Conservation (phyloP, 1,140 invertebrate species). For the Drosophila nasuta region DNA sequence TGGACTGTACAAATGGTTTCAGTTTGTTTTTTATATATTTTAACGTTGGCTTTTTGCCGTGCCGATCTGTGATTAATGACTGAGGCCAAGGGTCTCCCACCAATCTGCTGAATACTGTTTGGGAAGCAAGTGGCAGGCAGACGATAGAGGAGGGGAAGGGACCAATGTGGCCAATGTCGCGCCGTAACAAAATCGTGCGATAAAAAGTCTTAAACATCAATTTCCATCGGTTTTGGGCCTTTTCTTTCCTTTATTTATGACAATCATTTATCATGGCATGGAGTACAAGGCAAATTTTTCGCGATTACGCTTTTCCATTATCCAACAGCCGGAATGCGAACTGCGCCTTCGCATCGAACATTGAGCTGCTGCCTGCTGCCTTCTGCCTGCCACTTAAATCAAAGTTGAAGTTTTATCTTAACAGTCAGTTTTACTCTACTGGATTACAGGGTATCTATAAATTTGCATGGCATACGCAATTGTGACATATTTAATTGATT, state of each 20-base stretch:
- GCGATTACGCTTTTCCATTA: conserved; percentile 82
- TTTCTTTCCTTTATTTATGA: conserved; percentile 79
- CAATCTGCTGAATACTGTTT: conserved; percentile 16
- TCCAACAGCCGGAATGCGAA: conserved; percentile 18
- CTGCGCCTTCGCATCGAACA: neutral
- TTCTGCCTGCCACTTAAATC: conserved; percentile 33
- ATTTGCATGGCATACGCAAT: neutral
- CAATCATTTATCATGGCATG: conserved; percentile 77
- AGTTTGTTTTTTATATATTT: conserved; percentile 37
- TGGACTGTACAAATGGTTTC: conserved; percentile 64
- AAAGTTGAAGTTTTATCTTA: conserved; percentile 64
- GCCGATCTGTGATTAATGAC: conserved; percentile 80
- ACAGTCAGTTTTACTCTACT: conserved; percentile 22
- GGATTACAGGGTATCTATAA: conserved; percentile 12
- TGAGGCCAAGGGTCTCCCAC: conserved; percentile 25
- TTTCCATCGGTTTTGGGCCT: conserved; percentile 70
- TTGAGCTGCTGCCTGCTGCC: neutral
- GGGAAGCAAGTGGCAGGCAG: too few relatives aligned
- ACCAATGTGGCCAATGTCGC: conserved; percentile 41
- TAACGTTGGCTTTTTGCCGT: conserved; percentile 55
- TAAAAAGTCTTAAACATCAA: conserved; percentile 83
- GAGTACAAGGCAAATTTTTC: conserved; percentile 77
- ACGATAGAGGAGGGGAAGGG: neutral
- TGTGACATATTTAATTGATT: conserved; percentile 19
- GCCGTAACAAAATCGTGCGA: conserved; percentile 73